Base-by-base conservation (phyloP, 2,797 vertebrate genomes). In the Hemibagrus guttatus region DNA sequence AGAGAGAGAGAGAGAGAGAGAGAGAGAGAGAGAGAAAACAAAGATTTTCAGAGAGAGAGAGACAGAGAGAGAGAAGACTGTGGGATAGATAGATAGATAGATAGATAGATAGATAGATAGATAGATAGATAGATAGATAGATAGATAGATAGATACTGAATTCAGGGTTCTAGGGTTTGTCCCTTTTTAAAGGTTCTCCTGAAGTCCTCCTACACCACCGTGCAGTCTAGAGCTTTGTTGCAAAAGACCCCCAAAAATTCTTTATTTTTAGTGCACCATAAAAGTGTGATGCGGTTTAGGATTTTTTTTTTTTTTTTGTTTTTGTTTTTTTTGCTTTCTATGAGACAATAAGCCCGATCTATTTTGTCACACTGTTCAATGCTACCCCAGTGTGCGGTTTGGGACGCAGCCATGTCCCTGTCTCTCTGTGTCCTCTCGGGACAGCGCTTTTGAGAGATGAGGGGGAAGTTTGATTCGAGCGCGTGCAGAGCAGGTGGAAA, bases 351-450 rank as follows among this genome's bases (percentile, higher is more conserved):
- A 72, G 21, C 26, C 75, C 28, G 28, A 13, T 13, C 17, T 78
- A 28, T 54, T 80, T 39, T 61, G 78, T 61, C 75, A 8, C 75
- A 58, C n/a, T 72, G 72, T 26, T 12, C 52, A 58, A 8, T 21
- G 28, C 52, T 78, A 19, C n/a, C 56, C 42, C 28, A 21, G 52
- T 56, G 75, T 78, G 75, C 19, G 75, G 75, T 78, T 78, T 78
- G 75, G 75, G 75, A 56, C 75, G 28, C 75, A 58, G 75, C 75
- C 75, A 78, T 78, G 75, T 1, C 54, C 75, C n/a, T 76, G 75
- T 46, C 23, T n/a, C 78, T 8, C 1, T 26, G 58, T 63, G 56
- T 81, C 26, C 78, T 63, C 78, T 49, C 16, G 78, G 78, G 56
- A 63, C 42, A 81, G 31, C 56, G 35, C 21, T 1, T n/a, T 58